These are phyloP conservation scores for Drosophila santomea DNA, from an alignment of 1,140 invertebrate species.

Conservation along the genomic window DNA sequence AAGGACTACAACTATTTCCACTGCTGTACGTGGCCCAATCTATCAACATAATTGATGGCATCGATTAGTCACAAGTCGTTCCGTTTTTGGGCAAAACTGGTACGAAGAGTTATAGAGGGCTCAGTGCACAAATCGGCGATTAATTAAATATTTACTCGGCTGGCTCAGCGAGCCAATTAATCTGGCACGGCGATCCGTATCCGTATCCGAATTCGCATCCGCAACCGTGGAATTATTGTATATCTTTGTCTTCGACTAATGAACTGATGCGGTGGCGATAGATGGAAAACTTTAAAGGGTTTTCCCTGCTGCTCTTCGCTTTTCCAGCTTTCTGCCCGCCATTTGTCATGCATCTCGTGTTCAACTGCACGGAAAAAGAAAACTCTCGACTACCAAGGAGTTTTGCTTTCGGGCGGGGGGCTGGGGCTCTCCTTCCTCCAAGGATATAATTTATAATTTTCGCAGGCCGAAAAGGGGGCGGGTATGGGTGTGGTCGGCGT, in stretches of 20 bases:
- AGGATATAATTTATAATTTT: conserved; percentile 68
- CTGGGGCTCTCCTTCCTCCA: conserved; percentile 14
- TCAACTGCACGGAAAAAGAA: conserved; percentile 83
- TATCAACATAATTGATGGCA: conserved; percentile 84
- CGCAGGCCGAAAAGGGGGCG: conserved; percentile 15
- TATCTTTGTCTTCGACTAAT: conserved; percentile 70
- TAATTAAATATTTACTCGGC: conserved; percentile 75
- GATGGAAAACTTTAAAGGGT: conserved; percentile 40
- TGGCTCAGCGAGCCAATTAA: conserved; percentile 61
- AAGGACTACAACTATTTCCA: conserved; percentile 35
- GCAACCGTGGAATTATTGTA: conserved; percentile 14
- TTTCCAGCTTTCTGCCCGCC: conserved; percentile 36
- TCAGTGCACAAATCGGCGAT: conserved; percentile 80
- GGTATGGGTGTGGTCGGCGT: not conserved
- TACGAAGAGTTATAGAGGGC: conserved; percentile 55
- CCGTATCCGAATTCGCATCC: conserved; percentile 5
- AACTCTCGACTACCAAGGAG: conserved; percentile 32
- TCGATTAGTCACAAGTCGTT: conserved; percentile 82
- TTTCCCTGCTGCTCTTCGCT: not conserved
- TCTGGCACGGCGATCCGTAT: conserved; percentile 56
- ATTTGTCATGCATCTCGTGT: conserved; percentile 79
- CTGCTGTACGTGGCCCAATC: conserved; percentile 68
- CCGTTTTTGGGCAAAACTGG: conserved; percentile 27
- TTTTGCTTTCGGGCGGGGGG: conserved; percentile 8
- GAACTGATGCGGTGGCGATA: conserved; percentile 54